Evolutionary conservation across 1,140 invertebrate species (phyloP).

Genomic region (Rhysida immarginata): DNA sequence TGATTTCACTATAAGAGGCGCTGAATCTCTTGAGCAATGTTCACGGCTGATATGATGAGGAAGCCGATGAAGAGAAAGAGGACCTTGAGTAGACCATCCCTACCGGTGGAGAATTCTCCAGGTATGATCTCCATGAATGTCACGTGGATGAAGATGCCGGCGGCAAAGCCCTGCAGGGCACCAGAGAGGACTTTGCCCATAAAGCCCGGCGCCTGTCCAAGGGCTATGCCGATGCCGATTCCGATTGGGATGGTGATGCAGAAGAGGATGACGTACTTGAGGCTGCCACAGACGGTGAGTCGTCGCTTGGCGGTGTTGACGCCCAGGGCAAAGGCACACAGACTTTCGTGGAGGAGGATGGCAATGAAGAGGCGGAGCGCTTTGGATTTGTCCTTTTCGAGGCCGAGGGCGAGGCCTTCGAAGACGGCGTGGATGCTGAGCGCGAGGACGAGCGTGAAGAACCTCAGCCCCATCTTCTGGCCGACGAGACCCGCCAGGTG

Average conservation of each 20-base stretch:
- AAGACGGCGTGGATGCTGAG: constrained; percentile 32
- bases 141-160: constrained; percentile 32
- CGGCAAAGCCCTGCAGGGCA: constrained; percentile 29
- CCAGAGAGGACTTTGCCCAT: constrained; percentile 21
- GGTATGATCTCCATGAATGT: constrained; percentile 30
- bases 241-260: constrained; percentile 29
- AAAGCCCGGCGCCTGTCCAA: constrained; percentile 21
- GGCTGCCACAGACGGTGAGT: constrained; percentile 16
- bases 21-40: background rate
- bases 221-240: constrained; percentile 25
- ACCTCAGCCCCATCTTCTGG: constrained; percentile 17
- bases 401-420: constrained; percentile 32
- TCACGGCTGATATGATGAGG: constrained; percentile 12
- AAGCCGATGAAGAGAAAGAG: constrained; percentile 23
- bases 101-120: constrained; percentile 20
- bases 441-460: constrained; percentile 28
- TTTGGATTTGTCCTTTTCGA: constrained; percentile 23
- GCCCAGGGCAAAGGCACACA: constrained; percentile 31
- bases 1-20: too few relatives aligned
- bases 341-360: constrained; percentile 29
- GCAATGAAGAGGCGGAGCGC: constrained; percentile 29
- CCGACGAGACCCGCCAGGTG: constrained; percentile 13
- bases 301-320: constrained; percentile 25
- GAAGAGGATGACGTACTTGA: constrained; percentile 24
- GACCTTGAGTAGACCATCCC: constrained; percentile 19